A percentile compares a stretch with the other conserved stretches of the same genome.
Conservation (phyloP, 2,888 invertebrate species). For the Allygus modestus region DNA sequence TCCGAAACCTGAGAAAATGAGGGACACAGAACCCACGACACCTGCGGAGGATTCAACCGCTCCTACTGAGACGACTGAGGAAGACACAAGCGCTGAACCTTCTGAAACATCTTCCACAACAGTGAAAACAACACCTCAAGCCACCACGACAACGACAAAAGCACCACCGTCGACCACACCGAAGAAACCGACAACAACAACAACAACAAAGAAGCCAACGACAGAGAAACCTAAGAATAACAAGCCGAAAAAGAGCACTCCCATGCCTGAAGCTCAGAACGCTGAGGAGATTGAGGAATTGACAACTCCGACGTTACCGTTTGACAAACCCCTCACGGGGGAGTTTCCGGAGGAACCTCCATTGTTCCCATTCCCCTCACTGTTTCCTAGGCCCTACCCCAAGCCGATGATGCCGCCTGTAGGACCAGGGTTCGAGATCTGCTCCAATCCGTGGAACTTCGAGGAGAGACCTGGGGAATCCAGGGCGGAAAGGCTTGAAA, state of each 20-base stretch:
- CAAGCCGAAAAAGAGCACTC: slow-evolving; percentile 42
- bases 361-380: slow-evolving; percentile 42
- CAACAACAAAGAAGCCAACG: slow-evolving; percentile 43
- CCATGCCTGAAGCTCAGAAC: neutral
- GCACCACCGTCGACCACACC: slow-evolving; percentile 9
- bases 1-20: slow-evolving; percentile 31
- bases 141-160: neutral
- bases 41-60: neutral
- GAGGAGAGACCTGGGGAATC: slow-evolving; percentile 46
- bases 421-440: slow-evolving; percentile 45
- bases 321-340: slow-evolving; percentile 47
- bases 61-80: neutral
- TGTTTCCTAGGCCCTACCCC: slow-evolving; percentile 46
- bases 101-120: slow-evolving; percentile 20
- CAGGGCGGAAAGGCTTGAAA: slow-evolving; percentile 40
- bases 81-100: slow-evolving; percentile 2
- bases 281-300: slow-evolving; percentile 50
- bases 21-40: slow-evolving; percentile 21
- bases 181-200: slow-evolving; percentile 38
- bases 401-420: slow-evolving; percentile 52
- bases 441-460: slow-evolving; percentile 55
- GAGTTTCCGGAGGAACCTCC: slow-evolving; percentile 57
- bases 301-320: slow-evolving; percentile 27
- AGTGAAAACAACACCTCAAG: slow-evolving; percentile 12
- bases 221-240: slow-evolving; percentile 29